phyloP scores from a whole-genome alignment of 2,797 vertebrate genomes.

The Crax fasciolata region DNA sequence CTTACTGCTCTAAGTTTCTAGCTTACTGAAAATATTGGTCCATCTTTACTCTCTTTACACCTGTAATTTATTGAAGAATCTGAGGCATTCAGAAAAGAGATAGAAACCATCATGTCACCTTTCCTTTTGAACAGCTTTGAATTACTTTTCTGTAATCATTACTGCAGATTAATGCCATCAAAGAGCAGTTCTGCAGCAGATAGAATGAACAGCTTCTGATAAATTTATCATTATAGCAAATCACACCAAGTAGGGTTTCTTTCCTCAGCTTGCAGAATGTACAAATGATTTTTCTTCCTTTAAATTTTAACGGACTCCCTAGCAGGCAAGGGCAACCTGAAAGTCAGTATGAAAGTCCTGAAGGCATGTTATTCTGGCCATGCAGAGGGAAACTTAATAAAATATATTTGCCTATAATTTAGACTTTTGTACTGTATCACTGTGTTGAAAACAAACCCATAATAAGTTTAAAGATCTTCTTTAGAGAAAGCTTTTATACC shows the following conservation, averaged over 20 bases:
- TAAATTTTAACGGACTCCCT: constrained; percentile 54
- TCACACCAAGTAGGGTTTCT: constrained; percentile 48
- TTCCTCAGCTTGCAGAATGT: constrained; percentile 61
- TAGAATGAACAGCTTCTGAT: constrained; percentile 73
- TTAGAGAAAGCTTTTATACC: constrained; percentile 21
- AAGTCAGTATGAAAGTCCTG: constrained; percentile 27
- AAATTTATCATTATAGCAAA: constrained; percentile 79
- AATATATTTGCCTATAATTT: constrained; percentile 29
- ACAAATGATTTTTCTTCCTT: constrained; percentile 55
- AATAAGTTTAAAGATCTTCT: constrained; percentile 26
- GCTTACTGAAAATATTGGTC: not conserved
- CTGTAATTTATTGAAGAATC: constrained; percentile 44
- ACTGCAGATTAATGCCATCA: constrained; percentile 78
- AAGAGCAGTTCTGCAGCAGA: constrained; percentile 75
- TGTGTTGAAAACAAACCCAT: not conserved
- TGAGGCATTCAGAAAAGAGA: constrained; percentile 42
- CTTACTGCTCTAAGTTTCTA: constrained; percentile 13
- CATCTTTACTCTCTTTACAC: constrained; percentile 15
- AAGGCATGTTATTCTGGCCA: not conserved
- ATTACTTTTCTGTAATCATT: constrained; percentile 76
- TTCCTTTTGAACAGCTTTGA: constrained; percentile 60
- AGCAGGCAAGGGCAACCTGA: constrained; percentile 44
- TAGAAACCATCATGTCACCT: constrained; percentile 50
- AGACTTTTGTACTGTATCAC: not conserved
- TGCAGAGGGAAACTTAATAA: not conserved